These are phyloP conservation scores for Phacellophora camtschatica DNA, from an alignment of 30 jellyfish, hydroid and myxozoan species.

Conservation along the genomic window DNA sequence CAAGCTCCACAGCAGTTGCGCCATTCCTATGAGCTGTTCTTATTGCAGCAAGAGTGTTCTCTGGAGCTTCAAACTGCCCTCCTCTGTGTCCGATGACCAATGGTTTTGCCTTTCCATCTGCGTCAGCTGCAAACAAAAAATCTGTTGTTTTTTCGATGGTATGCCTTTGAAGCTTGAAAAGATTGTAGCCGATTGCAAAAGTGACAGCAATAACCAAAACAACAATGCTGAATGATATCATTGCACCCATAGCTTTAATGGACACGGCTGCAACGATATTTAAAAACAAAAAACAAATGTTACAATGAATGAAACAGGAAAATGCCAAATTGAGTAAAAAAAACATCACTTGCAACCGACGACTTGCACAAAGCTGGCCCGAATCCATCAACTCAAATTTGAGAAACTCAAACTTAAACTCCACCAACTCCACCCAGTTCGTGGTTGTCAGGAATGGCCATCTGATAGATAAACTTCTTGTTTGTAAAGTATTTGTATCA, in stretches of 20 bases:
- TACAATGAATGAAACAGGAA: too few relatives aligned
- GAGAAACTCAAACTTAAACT: too few relatives aligned
- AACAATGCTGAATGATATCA: background rate
- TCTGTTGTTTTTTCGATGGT: background rate
- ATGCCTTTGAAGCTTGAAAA: slow-evolving; percentile 62
- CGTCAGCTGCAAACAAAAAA: background rate
- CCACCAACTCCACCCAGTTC: too few relatives aligned
- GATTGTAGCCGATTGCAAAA: slow-evolving; percentile 36
- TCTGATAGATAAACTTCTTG: too few relatives aligned
- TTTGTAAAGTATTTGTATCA: too few relatives aligned
- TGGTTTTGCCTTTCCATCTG: slow-evolving; percentile 46
- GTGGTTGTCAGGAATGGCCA: too few relatives aligned
- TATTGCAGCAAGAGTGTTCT: slow-evolving; percentile 78
- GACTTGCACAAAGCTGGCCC: too few relatives aligned
- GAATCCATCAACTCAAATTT: too few relatives aligned
- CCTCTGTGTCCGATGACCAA: slow-evolving; percentile 86
- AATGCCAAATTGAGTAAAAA: too few relatives aligned
- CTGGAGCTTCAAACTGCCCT: slow-evolving; percentile 95
- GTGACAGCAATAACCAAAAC: background rate
- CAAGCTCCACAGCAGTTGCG: slow-evolving; percentile 91
- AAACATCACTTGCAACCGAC: too few relatives aligned
- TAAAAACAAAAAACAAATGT: too few relatives aligned
- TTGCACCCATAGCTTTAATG: background rate
- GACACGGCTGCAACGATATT: too few relatives aligned
- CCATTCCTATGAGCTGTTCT: slow-evolving; percentile 83